A percentile compares a stretch with the other conserved stretches of the same genome.
These are phyloP conservation scores for Falco biarmicus DNA, from an alignment of 2,797 vertebrate genomes.

Conservation along the genomic window DNA sequence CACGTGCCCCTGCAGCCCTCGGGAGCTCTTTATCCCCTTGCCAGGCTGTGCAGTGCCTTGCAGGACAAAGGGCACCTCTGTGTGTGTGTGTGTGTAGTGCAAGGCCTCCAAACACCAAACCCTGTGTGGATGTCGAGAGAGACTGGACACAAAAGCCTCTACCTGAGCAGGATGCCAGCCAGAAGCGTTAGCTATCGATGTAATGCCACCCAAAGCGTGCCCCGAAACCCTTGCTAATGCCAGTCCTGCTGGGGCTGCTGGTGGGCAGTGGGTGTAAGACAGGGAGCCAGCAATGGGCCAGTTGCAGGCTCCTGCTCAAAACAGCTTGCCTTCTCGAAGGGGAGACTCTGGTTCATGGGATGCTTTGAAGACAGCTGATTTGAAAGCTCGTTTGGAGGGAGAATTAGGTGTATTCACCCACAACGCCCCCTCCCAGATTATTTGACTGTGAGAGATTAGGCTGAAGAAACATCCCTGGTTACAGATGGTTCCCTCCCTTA, in stretches of 20 bases:
- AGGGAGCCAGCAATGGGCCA: background rate
- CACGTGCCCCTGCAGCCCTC: background rate
- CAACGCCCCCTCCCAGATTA: background rate
- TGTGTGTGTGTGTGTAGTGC: background rate
- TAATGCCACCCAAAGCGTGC: background rate
- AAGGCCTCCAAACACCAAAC: background rate
- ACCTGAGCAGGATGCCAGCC: background rate
- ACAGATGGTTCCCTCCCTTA: background rate
- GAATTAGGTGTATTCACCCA: background rate
- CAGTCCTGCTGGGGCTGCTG: background rate
- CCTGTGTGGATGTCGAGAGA: background rate
- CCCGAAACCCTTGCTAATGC: background rate
- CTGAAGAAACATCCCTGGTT: background rate
- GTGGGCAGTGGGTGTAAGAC: background rate
- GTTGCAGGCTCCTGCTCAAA: background rate
- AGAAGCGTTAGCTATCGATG: too few species aligned
- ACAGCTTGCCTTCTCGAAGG: background rate
- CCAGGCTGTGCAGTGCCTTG: background rate
- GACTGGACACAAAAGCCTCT: background rate
- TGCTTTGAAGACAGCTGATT: background rate
- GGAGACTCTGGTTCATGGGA: background rate
- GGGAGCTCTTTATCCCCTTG: background rate
- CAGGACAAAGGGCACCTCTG: background rate
- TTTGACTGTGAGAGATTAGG: background rate
- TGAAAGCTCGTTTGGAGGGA: background rate